Conservation (phyloP, 2,113 vertebrate genomes). For the Hemibates koningsi region DNA sequence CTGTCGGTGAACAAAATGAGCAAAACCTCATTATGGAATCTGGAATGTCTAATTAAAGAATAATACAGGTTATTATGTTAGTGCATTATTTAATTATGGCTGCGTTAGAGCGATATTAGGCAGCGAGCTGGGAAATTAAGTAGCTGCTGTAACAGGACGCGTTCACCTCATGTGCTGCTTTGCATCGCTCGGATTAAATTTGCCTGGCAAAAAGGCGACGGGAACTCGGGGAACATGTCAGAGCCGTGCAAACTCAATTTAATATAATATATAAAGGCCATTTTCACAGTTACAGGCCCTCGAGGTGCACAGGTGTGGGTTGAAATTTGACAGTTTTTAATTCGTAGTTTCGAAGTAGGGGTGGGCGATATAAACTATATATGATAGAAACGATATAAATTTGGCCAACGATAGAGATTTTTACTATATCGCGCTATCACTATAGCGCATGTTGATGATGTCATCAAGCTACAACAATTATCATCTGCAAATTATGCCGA, state of each 20-base stretch:
- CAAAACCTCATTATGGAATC: background rate
- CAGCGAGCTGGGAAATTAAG: background rate
- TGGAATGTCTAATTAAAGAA: background rate
- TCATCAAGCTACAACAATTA: too few species aligned
- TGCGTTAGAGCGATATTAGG: background rate
- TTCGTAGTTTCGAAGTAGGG: fast-evolving
- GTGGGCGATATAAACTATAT: too few species aligned
- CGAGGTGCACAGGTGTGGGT: background rate
- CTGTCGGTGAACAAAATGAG: background rate
- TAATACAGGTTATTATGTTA: background rate
- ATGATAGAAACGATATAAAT: too few species aligned
- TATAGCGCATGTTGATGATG: too few species aligned
- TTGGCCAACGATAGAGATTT: too few species aligned
- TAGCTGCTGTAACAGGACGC: background rate
- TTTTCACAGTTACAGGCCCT: background rate
- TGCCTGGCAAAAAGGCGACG: background rate
- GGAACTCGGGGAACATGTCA: background rate
- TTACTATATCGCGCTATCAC: too few species aligned
- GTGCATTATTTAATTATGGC: background rate
- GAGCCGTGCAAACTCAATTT: background rate
- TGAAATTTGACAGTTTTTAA: background rate
- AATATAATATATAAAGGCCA: fast-evolving
- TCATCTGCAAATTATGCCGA: too few species aligned
- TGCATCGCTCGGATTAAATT: fast-evolving
- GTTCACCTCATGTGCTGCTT: background rate